Conservation (phyloP, 2,113 vertebrate genomes). For the Astur gentilis region DNA sequence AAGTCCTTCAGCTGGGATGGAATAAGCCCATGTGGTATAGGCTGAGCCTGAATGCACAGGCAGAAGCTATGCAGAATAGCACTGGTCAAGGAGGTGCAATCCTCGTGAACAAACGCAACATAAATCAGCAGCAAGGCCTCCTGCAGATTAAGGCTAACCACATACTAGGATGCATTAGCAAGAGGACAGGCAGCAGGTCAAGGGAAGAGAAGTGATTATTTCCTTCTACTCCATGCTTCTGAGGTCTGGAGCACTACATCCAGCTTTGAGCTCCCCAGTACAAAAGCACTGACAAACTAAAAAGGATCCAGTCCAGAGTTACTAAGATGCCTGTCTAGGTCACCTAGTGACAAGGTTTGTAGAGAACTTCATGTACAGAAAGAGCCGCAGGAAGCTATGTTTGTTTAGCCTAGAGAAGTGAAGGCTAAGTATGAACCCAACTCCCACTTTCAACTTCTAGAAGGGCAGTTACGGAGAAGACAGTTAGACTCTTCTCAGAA, state of each 20-base stretch:
- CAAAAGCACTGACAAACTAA: background rate
- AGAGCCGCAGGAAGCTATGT: background rate
- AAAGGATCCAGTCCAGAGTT: background rate
- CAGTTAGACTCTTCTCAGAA: background rate
- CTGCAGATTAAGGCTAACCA: background rate
- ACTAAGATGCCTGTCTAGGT: background rate
- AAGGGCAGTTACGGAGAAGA: background rate
- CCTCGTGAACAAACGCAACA: background rate
- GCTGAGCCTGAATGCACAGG: background rate
- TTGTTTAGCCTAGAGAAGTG: background rate
- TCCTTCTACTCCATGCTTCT: background rate
- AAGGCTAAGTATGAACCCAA: background rate
- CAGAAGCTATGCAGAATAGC: background rate
- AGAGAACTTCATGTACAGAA: background rate
- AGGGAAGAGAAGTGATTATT: background rate
- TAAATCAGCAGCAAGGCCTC: background rate
- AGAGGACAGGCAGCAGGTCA: background rate
- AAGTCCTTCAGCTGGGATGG: background rate
- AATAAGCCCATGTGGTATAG: background rate
- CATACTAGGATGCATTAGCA: background rate
- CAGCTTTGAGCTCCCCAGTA: background rate
- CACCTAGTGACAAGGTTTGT: background rate
- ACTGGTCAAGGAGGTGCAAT: accelerated
- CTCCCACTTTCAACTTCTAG: background rate
- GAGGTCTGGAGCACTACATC: background rate